Base-by-base conservation (phyloP, 2,113 vertebrate species). In the Upupa epops region DNA sequence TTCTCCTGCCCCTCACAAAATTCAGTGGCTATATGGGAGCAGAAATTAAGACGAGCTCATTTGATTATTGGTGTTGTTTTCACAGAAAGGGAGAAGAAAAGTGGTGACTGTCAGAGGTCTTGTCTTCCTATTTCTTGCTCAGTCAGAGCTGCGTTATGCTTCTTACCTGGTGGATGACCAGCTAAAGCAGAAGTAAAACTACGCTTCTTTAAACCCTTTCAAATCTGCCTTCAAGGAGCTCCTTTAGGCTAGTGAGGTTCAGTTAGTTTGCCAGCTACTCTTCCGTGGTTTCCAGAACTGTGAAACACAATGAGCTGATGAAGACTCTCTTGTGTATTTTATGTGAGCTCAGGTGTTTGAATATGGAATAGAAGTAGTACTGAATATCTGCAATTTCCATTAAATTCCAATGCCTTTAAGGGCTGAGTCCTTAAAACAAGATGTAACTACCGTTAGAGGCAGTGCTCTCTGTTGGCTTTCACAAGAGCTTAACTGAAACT, bases 401-500 rank as follows among this genome's bases (percentile, higher is more conserved):
- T 84, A 58, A 9, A 63, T 70, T 79, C 79, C 2, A 15, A 0
- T 72, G 46, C 51, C 45, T 92, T 86, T 17, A 29, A 72, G 40
- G 64, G 20, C 3, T 19, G 36, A 79, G 18, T n/a, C 61, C 54
- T 81, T 75, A 63, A 88, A 76, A 46, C 11, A n/a, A 86, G 48
- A 37, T 60, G 26, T 65, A 65, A 65, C 17, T 69, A 70, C 65
- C 0, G 1, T 45, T 64, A 12, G 46, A 70, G 71, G 59, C 63
- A 87, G 46, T 66, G 36, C 70, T 93, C 73, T 90, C 63, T 86
- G 13, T 86, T 92, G 76, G 75, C 61, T 94, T 86, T 83, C 42
- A 29, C 36, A 51, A 69, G 87, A 87, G 54, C 81, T 88, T 69
- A 86, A 78, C 66, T 85, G 85, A 25, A 87, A 85, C 48, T 73